Conservation (phyloP, 2,113 vertebrate species). For the Rynchops niger region DNA sequence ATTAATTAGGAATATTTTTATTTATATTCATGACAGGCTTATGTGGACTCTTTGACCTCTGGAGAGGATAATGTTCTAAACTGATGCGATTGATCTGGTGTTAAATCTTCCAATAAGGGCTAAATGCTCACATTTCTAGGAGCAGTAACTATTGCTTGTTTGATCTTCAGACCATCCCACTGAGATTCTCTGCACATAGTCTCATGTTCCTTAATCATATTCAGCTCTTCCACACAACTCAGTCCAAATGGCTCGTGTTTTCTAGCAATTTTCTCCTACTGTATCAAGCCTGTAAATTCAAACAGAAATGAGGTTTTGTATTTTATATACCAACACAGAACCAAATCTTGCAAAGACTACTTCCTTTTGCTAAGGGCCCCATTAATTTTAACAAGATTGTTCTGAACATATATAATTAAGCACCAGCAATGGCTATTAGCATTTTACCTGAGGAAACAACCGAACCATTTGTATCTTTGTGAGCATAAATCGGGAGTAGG, state of each 20-base stretch:
- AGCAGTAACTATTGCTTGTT: conserved; percentile 15
- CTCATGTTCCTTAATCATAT: conserved; percentile 56
- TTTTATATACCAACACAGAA: not conserved
- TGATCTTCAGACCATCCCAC: conserved; percentile 53
- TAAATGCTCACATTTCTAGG: not conserved
- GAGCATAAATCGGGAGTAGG: not conserved
- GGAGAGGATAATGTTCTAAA: conserved; percentile 21
- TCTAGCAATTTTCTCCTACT: conserved; percentile 32
- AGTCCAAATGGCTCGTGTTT: conserved; percentile 44
- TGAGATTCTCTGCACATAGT: conserved; percentile 43
- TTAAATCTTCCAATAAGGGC: not conserved
- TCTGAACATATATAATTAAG: not conserved
- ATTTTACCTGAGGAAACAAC: not conserved
- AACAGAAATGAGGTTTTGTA: not conserved
- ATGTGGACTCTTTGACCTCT: not conserved
- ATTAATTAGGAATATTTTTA: conserved; percentile 45
- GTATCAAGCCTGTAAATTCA: conserved; percentile 35
- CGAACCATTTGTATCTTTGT: not conserved
- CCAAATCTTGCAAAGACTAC: not conserved
- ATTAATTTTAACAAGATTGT: not conserved
- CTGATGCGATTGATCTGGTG: not conserved
- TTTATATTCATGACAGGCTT: conserved; percentile 9
- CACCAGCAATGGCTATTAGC: not conserved
- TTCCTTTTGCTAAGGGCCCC: not conserved
- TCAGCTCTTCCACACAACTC: conserved; percentile 62